phyloP scores from a whole-genome alignment of 2,113 vertebrate genomes.

The Eublepharis macularius region DNA sequence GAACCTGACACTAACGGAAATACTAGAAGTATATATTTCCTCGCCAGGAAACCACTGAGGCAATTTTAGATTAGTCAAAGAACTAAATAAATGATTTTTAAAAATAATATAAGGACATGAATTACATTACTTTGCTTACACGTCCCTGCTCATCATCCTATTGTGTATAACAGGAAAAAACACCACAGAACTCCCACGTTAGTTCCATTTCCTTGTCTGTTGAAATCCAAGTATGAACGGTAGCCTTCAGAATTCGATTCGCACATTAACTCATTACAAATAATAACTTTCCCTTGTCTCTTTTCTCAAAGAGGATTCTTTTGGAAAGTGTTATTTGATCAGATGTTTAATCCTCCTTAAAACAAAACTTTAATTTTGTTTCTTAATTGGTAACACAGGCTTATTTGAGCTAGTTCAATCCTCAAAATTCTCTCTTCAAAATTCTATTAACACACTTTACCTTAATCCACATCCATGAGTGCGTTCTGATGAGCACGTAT shows the following conservation, averaged over 20 bases:
- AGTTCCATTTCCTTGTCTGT: not conserved
- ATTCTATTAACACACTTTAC: too few relatives aligned
- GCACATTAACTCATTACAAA: not conserved
- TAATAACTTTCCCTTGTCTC: not conserved
- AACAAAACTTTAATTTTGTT: not conserved
- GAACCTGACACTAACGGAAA: conserved; percentile 6
- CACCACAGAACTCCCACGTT: not conserved
- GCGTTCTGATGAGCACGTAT: not conserved
- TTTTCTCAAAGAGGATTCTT: not conserved
- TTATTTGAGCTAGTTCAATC: not conserved
- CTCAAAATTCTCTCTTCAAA: not conserved
- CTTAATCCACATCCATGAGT: not conserved
- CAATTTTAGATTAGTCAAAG: conserved; percentile 48
- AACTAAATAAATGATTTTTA: not conserved
- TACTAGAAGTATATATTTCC: not conserved
- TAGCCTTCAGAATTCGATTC: not conserved
- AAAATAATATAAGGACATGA: not conserved
- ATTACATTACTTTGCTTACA: not conserved
- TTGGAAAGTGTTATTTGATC: not conserved
- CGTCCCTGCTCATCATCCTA: not conserved
- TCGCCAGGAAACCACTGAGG: conserved; percentile 24
- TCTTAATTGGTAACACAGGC: not conserved
- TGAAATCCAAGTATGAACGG: not conserved
- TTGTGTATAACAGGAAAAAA: not conserved
- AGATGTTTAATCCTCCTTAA: conserved; percentile 10